phyloP scores from a whole-genome alignment of 2,888 invertebrate species.

The Agriopis marginaria region DNA sequence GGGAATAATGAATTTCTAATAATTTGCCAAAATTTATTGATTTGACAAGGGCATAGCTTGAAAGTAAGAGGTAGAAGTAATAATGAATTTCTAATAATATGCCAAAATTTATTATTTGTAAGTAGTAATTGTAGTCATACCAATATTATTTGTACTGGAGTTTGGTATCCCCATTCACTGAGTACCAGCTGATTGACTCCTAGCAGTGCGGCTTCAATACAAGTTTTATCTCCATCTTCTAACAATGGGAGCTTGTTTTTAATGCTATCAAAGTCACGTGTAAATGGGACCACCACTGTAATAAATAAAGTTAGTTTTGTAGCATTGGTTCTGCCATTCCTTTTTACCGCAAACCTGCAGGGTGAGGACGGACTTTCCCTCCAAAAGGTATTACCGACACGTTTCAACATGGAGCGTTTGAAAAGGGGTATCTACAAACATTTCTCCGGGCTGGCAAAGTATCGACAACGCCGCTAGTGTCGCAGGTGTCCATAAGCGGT shows the following conservation, averaged over 20 bases:
- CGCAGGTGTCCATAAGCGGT: no score
- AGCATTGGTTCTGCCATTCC: no score
- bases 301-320: neutral
- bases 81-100: neutral
- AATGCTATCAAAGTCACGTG: conserved; percentile 94
- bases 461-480: no score
- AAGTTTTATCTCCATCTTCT: conserved; percentile 95
- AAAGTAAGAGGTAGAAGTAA: neutral
- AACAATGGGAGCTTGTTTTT: conserved; percentile 91
- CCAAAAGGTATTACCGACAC: no score
- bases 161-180: conserved; percentile 96
- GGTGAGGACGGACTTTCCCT: no score
- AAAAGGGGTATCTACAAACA: no score
- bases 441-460: no score
- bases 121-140: conserved; percentile 49
- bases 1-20: neutral
- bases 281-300: conserved; percentile 92
- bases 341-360: no score
- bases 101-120: neutral
- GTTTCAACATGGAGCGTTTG: no score
- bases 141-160: conserved; percentile 90
- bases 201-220: conserved; percentile 92
- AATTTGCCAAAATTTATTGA: neutral
- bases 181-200: conserved; percentile 93
- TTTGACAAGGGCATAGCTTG: no score